A percentile compares a stretch with the other conserved stretches of the same genome.
Conservation (phyloP, 2,888 invertebrate genomes). For the Rotaria magnacalcarata region DNA sequence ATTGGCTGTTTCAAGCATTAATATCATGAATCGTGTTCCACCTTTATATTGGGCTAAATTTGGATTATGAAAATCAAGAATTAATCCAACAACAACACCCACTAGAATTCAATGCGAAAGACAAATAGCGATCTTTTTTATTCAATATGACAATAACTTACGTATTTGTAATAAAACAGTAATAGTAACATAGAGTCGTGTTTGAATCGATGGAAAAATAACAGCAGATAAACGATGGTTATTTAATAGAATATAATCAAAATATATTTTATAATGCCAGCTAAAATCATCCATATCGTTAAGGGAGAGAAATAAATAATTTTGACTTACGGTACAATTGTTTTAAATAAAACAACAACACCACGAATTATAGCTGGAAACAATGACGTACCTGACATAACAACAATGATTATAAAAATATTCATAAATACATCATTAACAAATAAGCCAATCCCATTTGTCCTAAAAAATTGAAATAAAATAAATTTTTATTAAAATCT, state of each 20-base stretch:
- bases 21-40: conserved; percentile 29
- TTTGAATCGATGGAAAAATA: conserved; percentile 28
- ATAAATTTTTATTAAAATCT: background rate
- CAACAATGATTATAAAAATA: conserved; percentile 13
- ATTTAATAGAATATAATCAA: conserved; percentile 26
- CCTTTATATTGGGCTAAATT: background rate
- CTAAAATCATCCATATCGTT: background rate
- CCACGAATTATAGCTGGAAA: conserved; percentile 32
- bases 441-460: background rate
- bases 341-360: background rate
- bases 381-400: background rate
- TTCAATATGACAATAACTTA: background rate
- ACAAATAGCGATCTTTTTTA: background rate
- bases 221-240: conserved; percentile 25
- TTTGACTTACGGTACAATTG: background rate
- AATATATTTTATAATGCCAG: conserved; percentile 27
- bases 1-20: conserved; percentile 21
- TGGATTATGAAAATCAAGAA: background rate
- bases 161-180: conserved; percentile 28
- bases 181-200: conserved; percentile 20
- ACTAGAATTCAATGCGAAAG: background rate
- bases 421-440: conserved; percentile 25
- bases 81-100: background rate
- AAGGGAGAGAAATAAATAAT: background rate
- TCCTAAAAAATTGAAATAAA: background rate